phyloP scores from a whole-genome alignment of 2,113 vertebrate species.

The Zeus faber region DNA sequence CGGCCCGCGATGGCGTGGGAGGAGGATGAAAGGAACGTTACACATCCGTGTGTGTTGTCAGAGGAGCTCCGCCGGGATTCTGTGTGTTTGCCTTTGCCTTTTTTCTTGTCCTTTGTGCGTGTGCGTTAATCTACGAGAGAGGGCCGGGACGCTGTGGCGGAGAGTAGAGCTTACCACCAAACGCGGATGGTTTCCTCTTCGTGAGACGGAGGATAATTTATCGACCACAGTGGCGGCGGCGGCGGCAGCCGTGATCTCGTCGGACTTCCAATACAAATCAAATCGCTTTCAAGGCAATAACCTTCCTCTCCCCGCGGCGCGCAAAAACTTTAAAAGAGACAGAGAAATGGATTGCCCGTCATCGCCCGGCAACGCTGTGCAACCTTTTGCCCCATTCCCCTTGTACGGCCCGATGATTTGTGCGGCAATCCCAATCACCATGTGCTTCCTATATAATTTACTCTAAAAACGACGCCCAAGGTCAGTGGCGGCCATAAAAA shows the following conservation, averaged over 20 bases:
- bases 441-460: slow-evolving; percentile 41
- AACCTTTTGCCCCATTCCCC: slow-evolving; percentile 17
- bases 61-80: background rate
- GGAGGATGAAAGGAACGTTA: slow-evolving; percentile 58
- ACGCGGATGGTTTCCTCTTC: no score
- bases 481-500: slow-evolving; percentile 20
- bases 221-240: no score
- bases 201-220: no score
- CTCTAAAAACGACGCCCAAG: slow-evolving; percentile 18
- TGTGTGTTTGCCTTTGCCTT: background rate
- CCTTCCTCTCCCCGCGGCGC: no score
- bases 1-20: slow-evolving; percentile 23
- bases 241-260: no score
- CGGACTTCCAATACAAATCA: no score
- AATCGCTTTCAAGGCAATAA: no score
- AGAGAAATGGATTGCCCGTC: background rate
- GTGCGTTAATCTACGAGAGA: no score
- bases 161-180: no score
- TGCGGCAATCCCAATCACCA: slow-evolving; percentile 16
- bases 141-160: no score
- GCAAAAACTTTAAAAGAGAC: no score
- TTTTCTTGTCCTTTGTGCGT: no score
- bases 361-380: slow-evolving; percentile 8
- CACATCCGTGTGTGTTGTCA: slow-evolving; percentile 46
- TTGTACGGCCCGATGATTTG: slow-evolving; percentile 11